Evolutionary conservation across 2,113 vertebrate genomes (phyloP), one percentile per base, ranked within the genome.

Genomic region (Mesitornis unicolor): DNA sequence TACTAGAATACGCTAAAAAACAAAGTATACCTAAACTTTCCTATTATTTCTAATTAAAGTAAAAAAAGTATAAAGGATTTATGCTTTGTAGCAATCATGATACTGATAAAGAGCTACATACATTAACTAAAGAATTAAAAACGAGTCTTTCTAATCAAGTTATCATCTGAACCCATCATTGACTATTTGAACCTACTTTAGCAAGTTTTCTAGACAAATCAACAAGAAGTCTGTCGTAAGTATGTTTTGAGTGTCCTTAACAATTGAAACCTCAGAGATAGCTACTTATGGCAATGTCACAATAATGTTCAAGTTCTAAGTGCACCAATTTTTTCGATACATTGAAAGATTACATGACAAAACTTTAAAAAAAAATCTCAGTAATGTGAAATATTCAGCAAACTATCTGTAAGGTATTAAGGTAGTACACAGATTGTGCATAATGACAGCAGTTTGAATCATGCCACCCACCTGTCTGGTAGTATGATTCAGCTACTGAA

Each of bases 401-500:
- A 65, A 14, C 4, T 11, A 20, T 21, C 96, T 79, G 57, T 28
- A 61, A 65, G 53, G 9, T 40, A 17, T 40, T 60, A 13, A n/a
- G 65, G 38, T 2, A 84, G 25, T 6, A 4, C 2, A 51, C 45
- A 42, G 85, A 29, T 21, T 69, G 9, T 73, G 42, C 40, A 24
- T 36, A 85, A 43, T 1, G 10, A 93, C 28, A 53, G 40, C 4
- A 71, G 84, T 40, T 53, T 60, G 45, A 77, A 64, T 31, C 24
- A 60, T 14, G 42, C 21, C 85, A 96, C 97, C 25, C 90, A 99
- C 99, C 99, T 97, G 99, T 99, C 97, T 99, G 99, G 96, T 99
- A 99, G 97, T 99, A 99, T 16, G 99, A 99, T 60, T 99, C 99
- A 10, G 99, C 99, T 78, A 99, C 99, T 2, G 98, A 99, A 63